Conservation (phyloP, 2,888 invertebrate genomes). For the Agriopis marginaria region DNA sequence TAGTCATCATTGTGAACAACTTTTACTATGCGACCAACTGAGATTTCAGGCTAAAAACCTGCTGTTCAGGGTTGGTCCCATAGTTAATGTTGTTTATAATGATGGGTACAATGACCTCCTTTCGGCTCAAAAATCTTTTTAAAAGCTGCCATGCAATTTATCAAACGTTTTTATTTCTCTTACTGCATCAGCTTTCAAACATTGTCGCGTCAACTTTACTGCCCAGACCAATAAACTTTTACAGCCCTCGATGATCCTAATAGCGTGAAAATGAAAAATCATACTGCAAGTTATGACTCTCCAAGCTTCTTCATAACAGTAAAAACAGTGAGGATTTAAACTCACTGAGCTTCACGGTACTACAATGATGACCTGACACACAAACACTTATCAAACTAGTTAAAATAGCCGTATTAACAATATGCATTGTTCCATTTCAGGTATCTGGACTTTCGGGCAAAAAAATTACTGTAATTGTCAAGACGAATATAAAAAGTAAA, state of each 20-base stretch:
- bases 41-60: too few relatives aligned
- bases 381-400: too few relatives aligned
- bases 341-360: background rate
- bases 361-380: background rate
- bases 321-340: constrained; percentile 16
- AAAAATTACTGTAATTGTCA: too few relatives aligned
- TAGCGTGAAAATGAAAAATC: constrained; percentile 46
- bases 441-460: too few relatives aligned
- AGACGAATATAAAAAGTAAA: too few relatives aligned
- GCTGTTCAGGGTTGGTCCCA: too few relatives aligned
- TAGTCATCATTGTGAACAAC: too few relatives aligned
- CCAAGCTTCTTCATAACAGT: constrained; percentile 25
- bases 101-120: too few relatives aligned
- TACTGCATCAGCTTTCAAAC: constrained; percentile 20
- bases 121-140: background rate
- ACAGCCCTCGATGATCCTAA: constrained; percentile 33
- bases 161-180: constrained; percentile 6
- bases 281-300: constrained; percentile 36
- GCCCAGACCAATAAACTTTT: constrained; percentile 34
- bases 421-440: too few relatives aligned
- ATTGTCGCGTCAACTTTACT: constrained; percentile 26
- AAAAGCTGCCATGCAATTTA: background rate
- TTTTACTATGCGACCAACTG: too few relatives aligned
- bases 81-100: too few relatives aligned
- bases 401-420: too few relatives aligned